These are phyloP conservation scores for Indicator maculatus DNA, from an alignment of 2,113 vertebrate genomes.

Conservation along the genomic window DNA sequence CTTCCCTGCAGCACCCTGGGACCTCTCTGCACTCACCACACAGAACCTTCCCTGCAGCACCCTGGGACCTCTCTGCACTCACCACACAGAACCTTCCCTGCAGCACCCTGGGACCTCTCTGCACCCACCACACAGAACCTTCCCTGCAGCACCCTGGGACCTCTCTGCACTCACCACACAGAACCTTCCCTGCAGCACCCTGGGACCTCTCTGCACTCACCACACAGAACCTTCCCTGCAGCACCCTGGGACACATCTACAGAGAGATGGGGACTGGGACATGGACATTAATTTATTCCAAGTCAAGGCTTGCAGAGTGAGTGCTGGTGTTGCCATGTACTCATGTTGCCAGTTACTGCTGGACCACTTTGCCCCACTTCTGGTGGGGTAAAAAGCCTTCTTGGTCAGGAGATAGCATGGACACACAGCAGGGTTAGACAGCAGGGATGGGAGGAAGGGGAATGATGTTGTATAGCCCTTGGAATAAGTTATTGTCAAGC, in stretches of 20 bases:
- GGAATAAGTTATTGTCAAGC: not conserved
- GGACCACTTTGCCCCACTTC: not conserved
- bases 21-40: not conserved
- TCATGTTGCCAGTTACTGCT: not conserved
- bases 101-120: not conserved
- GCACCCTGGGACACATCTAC: fast-evolving
- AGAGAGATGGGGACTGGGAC: not conserved
- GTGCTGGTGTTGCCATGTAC: too few species aligned
- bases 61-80: not conserved
- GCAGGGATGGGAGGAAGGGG: not conserved
- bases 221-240: not conserved
- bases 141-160: not conserved
- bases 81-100: not conserved
- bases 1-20: not conserved
- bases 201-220: not conserved
- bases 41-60: not conserved
- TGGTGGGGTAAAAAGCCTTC: not conserved
- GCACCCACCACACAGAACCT: not conserved
- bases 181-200: not conserved
- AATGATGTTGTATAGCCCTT: slow-evolving; percentile 21
- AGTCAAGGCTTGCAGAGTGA: not conserved
- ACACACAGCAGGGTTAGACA: not conserved
- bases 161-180: too few species aligned
- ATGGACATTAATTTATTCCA: not conserved
- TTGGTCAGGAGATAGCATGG: not conserved